phyloP scores from a whole-genome alignment of 2,113 vertebrate genomes.

The Arenaria interpres region DNA sequence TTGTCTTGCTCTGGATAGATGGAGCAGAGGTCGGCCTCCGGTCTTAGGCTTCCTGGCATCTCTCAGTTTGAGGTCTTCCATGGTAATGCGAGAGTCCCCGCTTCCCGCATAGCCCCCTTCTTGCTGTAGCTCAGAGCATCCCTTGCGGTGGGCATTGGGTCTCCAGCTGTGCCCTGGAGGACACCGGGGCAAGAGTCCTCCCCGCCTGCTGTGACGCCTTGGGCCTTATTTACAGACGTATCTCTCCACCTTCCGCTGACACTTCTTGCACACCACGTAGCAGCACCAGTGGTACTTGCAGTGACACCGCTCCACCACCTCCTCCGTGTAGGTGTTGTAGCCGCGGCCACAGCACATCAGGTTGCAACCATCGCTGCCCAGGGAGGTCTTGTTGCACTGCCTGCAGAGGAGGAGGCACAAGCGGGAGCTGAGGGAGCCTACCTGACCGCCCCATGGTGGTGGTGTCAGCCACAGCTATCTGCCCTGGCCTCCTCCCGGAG shows the following conservation, averaged over 20 bases:
- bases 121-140: neutral
- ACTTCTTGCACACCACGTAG: slow-evolving; percentile 79
- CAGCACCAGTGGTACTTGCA: slow-evolving; percentile 84
- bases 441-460: neutral
- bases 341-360: slow-evolving; percentile 81
- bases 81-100: neutral
- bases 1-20: neutral
- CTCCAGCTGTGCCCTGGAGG: neutral
- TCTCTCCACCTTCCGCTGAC: slow-evolving; percentile 69
- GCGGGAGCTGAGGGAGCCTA: neutral
- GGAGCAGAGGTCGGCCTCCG: neutral
- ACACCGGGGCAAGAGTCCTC: rapidly evolving
- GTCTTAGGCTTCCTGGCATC: neutral
- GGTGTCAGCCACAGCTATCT: neutral
- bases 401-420: slow-evolving; percentile 14
- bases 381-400: slow-evolving; percentile 76
- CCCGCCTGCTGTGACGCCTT: rapidly evolving
- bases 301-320: slow-evolving; percentile 76
- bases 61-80: neutral
- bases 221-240: slow-evolving; percentile 74
- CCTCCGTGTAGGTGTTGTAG: slow-evolving; percentile 79
- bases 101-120: neutral
- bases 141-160: rapidly evolving
- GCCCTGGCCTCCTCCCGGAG: neutral
- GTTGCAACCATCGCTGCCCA: slow-evolving; percentile 73